Percentiles rank a stretch among this genome's conserved stretches.
phyloP scores from a whole-genome alignment of 2,797 vertebrate genomes.

The Rhadinocentrus ornatus region DNA sequence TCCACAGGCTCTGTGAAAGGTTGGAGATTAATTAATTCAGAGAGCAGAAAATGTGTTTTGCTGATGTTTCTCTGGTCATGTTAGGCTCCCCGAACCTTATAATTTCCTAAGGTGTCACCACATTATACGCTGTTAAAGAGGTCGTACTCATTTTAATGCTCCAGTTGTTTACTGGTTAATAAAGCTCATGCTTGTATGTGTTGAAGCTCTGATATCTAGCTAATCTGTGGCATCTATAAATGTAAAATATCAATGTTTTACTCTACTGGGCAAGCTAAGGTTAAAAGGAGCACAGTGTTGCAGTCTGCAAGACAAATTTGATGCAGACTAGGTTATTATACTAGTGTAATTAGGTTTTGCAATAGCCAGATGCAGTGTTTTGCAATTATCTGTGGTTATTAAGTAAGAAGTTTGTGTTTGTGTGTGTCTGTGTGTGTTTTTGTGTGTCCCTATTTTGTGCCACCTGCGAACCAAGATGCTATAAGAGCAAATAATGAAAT shows the following conservation, averaged over 20 bases:
- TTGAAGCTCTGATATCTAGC: neutral
- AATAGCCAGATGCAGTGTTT: constrained; percentile 4
- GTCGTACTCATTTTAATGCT: neutral
- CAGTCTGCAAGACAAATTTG: constrained; percentile 20
- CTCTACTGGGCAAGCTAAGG: constrained; percentile 3
- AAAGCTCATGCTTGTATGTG: neutral
- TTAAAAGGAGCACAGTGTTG: constrained; percentile 24
- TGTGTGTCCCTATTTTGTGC: neutral
- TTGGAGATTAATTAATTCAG: neutral
- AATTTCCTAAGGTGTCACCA: neutral
- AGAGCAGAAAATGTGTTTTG: neutral
- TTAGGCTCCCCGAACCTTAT: neutral
- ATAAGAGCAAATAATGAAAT: constrained; percentile 21
- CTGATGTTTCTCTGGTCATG: neutral
- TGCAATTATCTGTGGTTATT: neutral
- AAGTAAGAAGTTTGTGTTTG: neutral
- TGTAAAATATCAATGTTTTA: neutral
- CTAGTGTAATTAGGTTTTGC: constrained; percentile 14
- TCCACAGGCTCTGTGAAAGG: neutral
- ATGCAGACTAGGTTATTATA: neutral
- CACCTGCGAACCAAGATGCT: constrained; percentile 31
- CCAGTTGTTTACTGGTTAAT: neutral
- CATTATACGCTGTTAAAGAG: neutral
- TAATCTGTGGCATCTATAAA: neutral
- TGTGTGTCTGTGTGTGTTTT: neutral